A percentile compares a stretch with the other conserved stretches of the same genome.
Conservation (phyloP, 1,140 invertebrate species). For the Calliphora vicina region DNA sequence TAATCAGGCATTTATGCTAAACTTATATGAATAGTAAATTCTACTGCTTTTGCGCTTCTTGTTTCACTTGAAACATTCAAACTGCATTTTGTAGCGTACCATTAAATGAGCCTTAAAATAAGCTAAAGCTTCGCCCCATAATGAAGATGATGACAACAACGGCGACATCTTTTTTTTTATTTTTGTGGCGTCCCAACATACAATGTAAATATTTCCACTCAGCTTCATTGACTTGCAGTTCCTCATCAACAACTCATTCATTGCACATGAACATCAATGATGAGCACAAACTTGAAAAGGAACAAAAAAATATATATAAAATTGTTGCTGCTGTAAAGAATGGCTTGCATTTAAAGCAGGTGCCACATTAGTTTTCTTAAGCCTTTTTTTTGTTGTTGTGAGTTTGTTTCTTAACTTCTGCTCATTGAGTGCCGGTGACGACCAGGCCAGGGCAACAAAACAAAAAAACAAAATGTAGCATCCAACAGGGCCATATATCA, state of each 20-base stretch:
- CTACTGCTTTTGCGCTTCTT: too few species aligned
- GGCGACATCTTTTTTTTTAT: background rate
- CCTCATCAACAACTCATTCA: too few species aligned
- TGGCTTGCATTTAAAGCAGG: constrained; percentile 19
- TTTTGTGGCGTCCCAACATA: background rate
- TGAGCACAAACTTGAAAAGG: background rate
- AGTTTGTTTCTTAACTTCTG: background rate
- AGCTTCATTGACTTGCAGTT: background rate
- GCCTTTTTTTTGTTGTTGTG: background rate
- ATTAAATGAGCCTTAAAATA: too few species aligned
- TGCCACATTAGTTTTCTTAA: background rate
- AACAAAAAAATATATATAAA: background rate
- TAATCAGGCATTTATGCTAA: too few species aligned
- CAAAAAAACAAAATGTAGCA: background rate
- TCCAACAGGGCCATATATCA: background rate
- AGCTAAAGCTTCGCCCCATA: too few species aligned
- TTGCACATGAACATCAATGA: background rate
- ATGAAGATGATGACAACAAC: background rate
- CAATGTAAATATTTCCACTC: background rate
- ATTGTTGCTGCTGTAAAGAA: background rate
- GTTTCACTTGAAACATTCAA: too few species aligned
- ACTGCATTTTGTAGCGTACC: too few species aligned
- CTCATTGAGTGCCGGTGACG: background rate
- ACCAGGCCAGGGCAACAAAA: background rate
- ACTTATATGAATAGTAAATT: too few species aligned